Evolutionary conservation across 2,797 vertebrate genomes (phyloP).

Genomic region (Pangasius mekongensis): DNA sequence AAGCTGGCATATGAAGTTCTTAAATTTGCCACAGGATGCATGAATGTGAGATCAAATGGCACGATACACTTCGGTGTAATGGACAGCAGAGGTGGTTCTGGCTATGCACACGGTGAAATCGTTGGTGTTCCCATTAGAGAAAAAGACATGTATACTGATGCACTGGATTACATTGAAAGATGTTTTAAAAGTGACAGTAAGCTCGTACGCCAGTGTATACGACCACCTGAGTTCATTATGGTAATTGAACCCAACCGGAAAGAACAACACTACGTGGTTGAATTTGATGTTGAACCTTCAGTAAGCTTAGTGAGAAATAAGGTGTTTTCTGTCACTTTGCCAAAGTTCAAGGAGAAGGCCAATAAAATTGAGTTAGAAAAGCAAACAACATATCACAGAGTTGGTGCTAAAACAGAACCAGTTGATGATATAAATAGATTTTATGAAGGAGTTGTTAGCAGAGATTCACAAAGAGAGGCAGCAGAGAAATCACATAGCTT

Average conservation of each 20-base stretch:
- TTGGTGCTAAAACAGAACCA: constrained; percentile 77
- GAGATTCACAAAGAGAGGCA: constrained; percentile 73
- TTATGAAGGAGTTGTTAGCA: constrained; percentile 63
- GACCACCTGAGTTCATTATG: constrained; percentile 79
- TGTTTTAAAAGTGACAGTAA: constrained; percentile 68
- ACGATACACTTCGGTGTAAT: constrained; percentile 86
- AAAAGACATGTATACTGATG: constrained; percentile 75
- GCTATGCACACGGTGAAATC: constrained; percentile 77
- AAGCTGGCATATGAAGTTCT: constrained; percentile 82
- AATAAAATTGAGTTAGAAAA: constrained; percentile 74
- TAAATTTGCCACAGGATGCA: constrained; percentile 80
- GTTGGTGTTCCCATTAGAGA: constrained; percentile 73
- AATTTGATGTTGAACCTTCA: constrained; percentile 80
- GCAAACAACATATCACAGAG: constrained; percentile 65
- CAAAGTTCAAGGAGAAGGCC: constrained; percentile 72
- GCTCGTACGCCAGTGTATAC: constrained; percentile 74
- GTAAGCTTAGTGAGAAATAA: constrained; percentile 66
- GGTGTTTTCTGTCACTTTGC: constrained; percentile 73
- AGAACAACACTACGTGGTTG: constrained; percentile 77
- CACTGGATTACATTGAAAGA: constrained; percentile 77
- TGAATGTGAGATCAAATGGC: constrained; percentile 84
- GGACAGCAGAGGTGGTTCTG: constrained; percentile 73
- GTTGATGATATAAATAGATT: constrained; percentile 69
- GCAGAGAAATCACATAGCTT: constrained; percentile 68
- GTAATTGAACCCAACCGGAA: constrained; percentile 69